phyloP scores from a whole-genome alignment of 2,888 invertebrate genomes.

The Nephrotoma appendiculata region DNA sequence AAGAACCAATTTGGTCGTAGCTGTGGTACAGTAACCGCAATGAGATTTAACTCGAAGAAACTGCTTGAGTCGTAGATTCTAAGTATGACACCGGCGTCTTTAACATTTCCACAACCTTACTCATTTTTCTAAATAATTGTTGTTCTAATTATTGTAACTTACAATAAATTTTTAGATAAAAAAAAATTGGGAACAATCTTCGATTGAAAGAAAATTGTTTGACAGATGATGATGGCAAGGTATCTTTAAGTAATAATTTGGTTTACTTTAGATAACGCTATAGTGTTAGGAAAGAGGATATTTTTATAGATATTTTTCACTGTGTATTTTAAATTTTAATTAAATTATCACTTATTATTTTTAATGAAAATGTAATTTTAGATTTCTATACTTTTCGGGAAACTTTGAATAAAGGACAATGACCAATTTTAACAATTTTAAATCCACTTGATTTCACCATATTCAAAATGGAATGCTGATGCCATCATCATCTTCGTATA shows the following conservation, averaged over 20 bases:
- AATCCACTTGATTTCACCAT: no score
- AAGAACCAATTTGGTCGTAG: slow-evolving; percentile 34
- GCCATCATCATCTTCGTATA: no score
- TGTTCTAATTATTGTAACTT: background rate
- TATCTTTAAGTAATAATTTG: no score
- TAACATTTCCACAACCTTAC: slow-evolving; percentile 52
- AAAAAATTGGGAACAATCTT: background rate
- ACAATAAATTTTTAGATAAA: background rate
- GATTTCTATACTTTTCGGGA: no score
- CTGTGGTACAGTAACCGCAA: slow-evolving; percentile 35
- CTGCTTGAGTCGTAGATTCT: slow-evolving; percentile 49
- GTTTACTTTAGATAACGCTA: no score
- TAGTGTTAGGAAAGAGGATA: background rate
- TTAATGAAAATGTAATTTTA: no score
- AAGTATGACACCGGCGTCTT: slow-evolving; percentile 49
- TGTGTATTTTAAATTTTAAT: no score
- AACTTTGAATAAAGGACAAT: no score
- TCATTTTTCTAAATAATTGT: slow-evolving; percentile 34
- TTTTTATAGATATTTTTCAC: no score
- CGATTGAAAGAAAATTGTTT: background rate
- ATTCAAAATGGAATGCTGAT: no score
- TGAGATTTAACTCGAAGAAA: slow-evolving; percentile 51
- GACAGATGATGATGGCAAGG: background rate
- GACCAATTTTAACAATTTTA: no score
- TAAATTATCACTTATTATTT: no score